Conservation (phyloP, 2,797 vertebrate genomes). For the Girardinus metallicus region DNA sequence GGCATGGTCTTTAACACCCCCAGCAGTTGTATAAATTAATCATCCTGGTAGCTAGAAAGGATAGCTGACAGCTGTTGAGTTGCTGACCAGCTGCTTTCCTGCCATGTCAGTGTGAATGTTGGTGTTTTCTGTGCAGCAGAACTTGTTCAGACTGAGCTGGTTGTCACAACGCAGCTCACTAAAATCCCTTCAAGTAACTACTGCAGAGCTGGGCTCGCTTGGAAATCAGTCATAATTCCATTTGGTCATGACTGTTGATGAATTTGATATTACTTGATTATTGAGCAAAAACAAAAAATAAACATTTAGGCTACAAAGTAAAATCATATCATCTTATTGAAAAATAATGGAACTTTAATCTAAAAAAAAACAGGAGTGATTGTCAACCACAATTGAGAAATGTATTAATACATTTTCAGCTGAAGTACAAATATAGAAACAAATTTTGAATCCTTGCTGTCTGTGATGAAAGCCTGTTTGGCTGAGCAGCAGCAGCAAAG, state of each 20-base stretch:
- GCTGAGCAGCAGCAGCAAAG: neutral
- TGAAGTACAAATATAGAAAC: neutral
- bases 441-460: neutral
- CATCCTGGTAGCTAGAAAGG: conserved; percentile 24
- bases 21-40: conserved; percentile 42
- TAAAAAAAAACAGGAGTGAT: neutral
- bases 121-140: conserved; percentile 24
- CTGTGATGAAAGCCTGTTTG: neutral
- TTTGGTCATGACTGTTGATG: neutral
- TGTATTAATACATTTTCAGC: neutral
- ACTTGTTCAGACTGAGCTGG: neutral
- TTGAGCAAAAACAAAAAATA: too few species aligned
- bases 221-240: neutral
- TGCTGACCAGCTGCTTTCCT: conserved; percentile 47
- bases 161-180: neutral
- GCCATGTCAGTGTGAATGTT: neutral
- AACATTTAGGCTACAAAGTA: neutral
- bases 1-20: conserved; percentile 27
- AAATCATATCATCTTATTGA: neutral
- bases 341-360: neutral
- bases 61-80: conserved; percentile 43
- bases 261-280: neutral
- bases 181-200: neutral
- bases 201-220: neutral
- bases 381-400: neutral